Conservation (phyloP, 2,888 invertebrate genomes). For the Tineola bisselliella region DNA sequence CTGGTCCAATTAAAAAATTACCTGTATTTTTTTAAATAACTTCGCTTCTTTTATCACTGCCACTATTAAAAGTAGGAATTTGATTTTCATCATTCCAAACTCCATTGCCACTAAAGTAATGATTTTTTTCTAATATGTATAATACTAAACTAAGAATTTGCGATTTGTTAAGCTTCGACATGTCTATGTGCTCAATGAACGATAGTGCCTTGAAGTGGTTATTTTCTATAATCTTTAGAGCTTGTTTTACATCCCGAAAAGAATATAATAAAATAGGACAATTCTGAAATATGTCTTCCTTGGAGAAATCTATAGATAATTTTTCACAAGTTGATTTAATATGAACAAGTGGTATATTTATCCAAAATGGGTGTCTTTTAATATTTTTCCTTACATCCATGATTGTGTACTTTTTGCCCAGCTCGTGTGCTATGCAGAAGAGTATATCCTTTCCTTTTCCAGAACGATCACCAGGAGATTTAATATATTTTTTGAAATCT, state of each 20-base stretch:
- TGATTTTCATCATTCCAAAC: conserved; percentile 51
- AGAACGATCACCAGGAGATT: conserved; percentile 49
- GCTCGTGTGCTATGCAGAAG: conserved; percentile 41
- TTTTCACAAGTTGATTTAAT: conserved; percentile 43
- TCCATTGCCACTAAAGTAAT: conserved; percentile 60
- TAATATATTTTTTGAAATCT: conserved; percentile 49
- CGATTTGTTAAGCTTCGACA: conserved; percentile 32
- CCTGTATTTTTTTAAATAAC: no score
- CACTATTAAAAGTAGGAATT: conserved; percentile 4
- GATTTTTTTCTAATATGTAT: conserved; percentile 53
- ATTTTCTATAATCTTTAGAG: conserved; percentile 26
- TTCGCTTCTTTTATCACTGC: background rate
- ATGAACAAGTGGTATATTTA: conserved; percentile 51
- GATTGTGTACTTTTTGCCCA: conserved; percentile 33
- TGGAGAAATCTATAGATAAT: conserved; percentile 33
- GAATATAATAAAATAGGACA: conserved; percentile 52
- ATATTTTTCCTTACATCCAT: conserved; percentile 33
- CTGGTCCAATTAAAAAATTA: no score
- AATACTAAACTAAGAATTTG: conserved; percentile 49
- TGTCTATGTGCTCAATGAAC: conserved; percentile 33
- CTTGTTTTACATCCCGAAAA: conserved; percentile 47
- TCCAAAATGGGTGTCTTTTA: conserved; percentile 56
- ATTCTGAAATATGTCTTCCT: conserved; percentile 50
- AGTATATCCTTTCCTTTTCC: conserved; percentile 56
- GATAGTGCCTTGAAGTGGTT: conserved; percentile 16